Evolutionary conservation across 2,888 invertebrate species (phyloP), one percentile per base, ranked within the genome.

Genomic region (Pseudococcus viburni): DNA sequence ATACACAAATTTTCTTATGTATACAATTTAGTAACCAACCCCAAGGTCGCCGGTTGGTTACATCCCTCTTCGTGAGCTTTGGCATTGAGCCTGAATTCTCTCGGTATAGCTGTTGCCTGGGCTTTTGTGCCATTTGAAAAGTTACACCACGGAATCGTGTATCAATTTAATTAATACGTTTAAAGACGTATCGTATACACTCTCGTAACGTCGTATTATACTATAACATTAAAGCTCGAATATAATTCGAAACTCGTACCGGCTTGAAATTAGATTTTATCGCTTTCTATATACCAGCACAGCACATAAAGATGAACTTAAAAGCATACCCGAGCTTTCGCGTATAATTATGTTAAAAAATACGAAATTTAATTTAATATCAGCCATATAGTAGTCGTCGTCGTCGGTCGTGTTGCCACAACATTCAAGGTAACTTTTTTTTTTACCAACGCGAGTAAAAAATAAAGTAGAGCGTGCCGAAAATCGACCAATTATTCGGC

Each of bases 221-320:
- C 8, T 33, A 6, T 73, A 17, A 73, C 33, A 73, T 73, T 73
- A 73, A 17, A 73, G 73, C 73, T 39, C 22, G 5, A 33, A 33
- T 73, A 33, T 33, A 73, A 73, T 73, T 73, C 33, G 33, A 73
- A 73, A 33, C 73, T 73, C 33, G 42, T 0, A 22, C 59, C 59
- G 19, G 59, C 59, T 59, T 73, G 33, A 73, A 73, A 73, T 73
- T 33, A 33, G 33, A 73, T 73, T 73, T 73, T 73, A 73, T 73
- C 33, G 26, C 33, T 26, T 33, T 73, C 73, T 17, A 22, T 22
- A 9, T 22, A n/a, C 8, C n/a, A 59, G n/a, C 59, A 6, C n/a
- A 59, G n/a, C 59, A 6, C 59, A 59, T 55, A 55, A n/a, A 64
- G 22, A 64, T 22, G 9, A 22, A 64, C 22, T 64, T 73, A n/a